Conservation (phyloP, 2,797 vertebrate species). For the Hapalemur alaotrensis region DNA sequence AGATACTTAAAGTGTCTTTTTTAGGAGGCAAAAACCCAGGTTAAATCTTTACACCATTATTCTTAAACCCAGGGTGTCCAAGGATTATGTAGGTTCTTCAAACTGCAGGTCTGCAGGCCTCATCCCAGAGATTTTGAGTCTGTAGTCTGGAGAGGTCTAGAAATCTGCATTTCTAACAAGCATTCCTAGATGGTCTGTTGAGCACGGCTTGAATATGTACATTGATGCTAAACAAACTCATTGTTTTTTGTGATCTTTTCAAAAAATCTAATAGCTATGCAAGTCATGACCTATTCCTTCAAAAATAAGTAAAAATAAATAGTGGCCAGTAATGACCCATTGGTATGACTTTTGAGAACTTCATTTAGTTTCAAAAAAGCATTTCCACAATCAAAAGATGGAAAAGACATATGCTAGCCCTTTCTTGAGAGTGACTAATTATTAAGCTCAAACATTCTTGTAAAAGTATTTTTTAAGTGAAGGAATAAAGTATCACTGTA, state of each 20-base stretch:
- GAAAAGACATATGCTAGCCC: neutral
- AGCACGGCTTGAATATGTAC: neutral
- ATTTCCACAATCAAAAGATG: neutral
- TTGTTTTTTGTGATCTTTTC: neutral
- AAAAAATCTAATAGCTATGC: neutral
- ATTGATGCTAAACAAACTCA: neutral
- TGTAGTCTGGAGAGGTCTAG: neutral
- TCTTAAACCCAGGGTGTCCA: neutral
- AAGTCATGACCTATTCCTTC: neutral
- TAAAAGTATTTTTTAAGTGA: neutral
- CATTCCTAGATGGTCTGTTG: neutral
- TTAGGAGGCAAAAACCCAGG: neutral
- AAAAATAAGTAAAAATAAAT: neutral
- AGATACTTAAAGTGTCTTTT: neutral
- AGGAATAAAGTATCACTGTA: neutral
- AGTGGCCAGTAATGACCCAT: neutral
- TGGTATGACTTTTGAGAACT: conserved; percentile 23
- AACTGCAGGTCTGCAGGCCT: neutral
- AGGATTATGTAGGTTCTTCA: neutral
- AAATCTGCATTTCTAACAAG: neutral
- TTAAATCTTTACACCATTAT: neutral
- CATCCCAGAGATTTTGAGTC: neutral
- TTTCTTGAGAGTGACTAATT: neutral
- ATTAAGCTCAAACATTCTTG: neutral
- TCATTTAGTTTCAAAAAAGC: neutral